Conservation (phyloP, 2,113 vertebrate genomes). For the Sylvilagus bachmani region DNA sequence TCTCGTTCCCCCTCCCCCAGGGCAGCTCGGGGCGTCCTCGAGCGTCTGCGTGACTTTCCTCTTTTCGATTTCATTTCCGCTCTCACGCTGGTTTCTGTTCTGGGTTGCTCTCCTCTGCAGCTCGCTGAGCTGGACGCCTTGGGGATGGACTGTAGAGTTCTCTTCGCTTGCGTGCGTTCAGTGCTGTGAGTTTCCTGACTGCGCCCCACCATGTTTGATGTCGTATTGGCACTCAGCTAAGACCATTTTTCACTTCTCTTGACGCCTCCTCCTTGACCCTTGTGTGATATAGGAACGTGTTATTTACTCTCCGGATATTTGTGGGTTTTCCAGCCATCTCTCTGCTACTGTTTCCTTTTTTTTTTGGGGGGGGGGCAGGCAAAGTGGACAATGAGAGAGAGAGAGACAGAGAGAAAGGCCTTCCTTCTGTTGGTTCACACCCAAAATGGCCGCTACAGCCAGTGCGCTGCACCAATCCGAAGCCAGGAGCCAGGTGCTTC, state of each 20-base stretch:
- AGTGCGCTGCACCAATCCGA: too few species aligned
- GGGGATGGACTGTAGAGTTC: not conserved
- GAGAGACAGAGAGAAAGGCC: too few species aligned
- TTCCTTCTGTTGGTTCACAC: too few species aligned
- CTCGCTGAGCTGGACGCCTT: not conserved
- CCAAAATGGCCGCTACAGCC: too few species aligned
- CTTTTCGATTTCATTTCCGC: not conserved
- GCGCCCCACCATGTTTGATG: not conserved
- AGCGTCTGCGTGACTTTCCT: not conserved
- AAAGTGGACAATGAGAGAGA: too few species aligned
- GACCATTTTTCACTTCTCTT: not conserved
- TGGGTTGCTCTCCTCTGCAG: not conserved
- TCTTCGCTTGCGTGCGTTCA: not conserved
- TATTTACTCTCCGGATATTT: not conserved
- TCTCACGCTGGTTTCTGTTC: not conserved
- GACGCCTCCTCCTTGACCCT: not conserved
- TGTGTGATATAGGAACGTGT: not conserved
- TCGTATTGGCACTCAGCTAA: not conserved
- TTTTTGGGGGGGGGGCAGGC: too few species aligned
- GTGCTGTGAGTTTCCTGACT: not conserved
- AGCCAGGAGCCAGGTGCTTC: too few species aligned
- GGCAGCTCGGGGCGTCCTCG: not conserved
- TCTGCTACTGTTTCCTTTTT: not conserved
- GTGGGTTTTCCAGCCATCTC: not conserved
- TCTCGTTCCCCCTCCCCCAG: not conserved